Evolutionary conservation across 2,888 invertebrate genomes (phyloP).

Genomic region (Sericinus montela): DNA sequence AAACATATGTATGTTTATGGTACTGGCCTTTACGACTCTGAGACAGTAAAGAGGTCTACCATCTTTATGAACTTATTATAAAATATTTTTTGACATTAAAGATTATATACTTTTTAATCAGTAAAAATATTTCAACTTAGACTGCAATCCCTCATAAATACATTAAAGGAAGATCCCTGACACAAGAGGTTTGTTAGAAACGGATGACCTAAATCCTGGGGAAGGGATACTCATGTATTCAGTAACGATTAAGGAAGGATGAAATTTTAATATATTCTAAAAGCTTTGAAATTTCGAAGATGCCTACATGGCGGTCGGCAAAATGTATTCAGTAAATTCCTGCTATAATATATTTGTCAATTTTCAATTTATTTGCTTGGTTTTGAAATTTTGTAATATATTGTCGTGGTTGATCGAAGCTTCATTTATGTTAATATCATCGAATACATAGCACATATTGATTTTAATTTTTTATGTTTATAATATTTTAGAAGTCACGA

Average conservation of each 20-base stretch:
- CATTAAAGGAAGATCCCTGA: constrained; percentile 57
- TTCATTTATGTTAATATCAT: background rate
- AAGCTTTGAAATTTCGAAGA: background rate
- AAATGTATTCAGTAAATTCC: background rate
- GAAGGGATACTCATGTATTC: constrained; percentile 11
- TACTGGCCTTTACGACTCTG: too few species aligned
- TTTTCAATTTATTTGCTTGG: background rate
- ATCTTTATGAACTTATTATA: too few species aligned
- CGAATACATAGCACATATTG: background rate
- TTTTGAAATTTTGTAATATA: background rate
- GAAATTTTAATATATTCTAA: constrained; percentile 15
- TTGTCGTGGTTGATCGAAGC: background rate
- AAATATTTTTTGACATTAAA: too few species aligned
- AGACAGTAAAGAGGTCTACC: too few species aligned
- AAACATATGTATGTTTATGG: too few species aligned
- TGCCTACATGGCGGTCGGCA: background rate
- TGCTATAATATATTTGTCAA: too few species aligned
- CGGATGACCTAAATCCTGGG: constrained; percentile 8
- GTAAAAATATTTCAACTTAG: constrained; percentile 46
- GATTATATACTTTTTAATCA: too few species aligned
- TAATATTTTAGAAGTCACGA: too few species aligned
- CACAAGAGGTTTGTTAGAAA: constrained; percentile 22
- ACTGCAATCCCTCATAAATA: constrained; percentile 52
- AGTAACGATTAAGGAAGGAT: constrained; percentile 8
- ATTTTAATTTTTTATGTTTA: too few species aligned